A percentile compares a stretch with the other conserved stretches of the same genome.
These are phyloP conservation scores for Eurypyga helias DNA, from an alignment of 2,113 vertebrate species.

Conservation along the genomic window DNA sequence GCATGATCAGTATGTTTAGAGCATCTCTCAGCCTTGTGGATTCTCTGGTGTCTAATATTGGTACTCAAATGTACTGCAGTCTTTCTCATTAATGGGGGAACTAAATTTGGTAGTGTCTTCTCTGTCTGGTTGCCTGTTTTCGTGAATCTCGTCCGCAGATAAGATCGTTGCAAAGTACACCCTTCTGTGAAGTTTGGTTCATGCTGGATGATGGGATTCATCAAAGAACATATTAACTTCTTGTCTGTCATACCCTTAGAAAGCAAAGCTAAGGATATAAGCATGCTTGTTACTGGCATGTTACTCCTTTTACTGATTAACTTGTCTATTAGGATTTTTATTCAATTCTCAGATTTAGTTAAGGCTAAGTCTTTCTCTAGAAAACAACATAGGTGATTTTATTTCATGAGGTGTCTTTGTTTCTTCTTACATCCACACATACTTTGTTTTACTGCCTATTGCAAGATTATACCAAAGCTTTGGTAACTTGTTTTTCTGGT, in stretches of 20 bases:
- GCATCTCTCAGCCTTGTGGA: background rate
- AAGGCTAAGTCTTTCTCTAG: background rate
- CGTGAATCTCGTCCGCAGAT: background rate
- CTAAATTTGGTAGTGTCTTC: background rate
- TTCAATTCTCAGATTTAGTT: background rate
- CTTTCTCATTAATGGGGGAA: background rate
- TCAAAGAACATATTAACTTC: background rate
- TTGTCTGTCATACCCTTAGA: background rate
- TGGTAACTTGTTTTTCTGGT: background rate
- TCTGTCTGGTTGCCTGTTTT: background rate
- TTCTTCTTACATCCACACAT: rapidly evolving
- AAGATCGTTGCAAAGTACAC: background rate
- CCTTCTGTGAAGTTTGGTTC: background rate
- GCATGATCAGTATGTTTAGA: background rate
- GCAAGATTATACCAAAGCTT: background rate
- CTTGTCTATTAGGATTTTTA: background rate
- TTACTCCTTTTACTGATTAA: background rate
- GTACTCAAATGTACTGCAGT: background rate
- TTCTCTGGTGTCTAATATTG: background rate
- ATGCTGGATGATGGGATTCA: background rate
- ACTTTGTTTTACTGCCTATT: background rate
- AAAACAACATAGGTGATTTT: background rate
- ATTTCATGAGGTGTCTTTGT: background rate
- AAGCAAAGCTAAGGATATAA: background rate
- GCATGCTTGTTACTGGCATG: background rate